Evolutionary conservation across 2,888 invertebrate species (phyloP).

Genomic region (Lochmaea capreae): DNA sequence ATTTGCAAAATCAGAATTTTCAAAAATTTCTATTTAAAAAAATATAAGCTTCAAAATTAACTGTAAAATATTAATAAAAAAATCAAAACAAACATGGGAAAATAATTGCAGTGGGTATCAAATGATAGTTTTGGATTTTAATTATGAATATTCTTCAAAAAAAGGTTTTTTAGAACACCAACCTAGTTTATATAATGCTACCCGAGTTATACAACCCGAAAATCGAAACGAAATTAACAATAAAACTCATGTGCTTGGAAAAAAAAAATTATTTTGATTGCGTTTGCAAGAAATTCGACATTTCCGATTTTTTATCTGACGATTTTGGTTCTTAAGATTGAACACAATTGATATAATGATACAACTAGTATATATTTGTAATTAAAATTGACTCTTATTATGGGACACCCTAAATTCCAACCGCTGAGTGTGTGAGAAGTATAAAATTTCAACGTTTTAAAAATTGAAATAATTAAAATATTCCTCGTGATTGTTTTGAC

Average conservation of each 20-base stretch:
- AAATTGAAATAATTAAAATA: background rate
- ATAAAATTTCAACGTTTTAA: background rate
- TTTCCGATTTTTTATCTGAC: too few species aligned
- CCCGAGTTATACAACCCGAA: too few species aligned
- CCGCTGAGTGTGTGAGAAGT: background rate
- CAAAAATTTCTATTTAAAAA: background rate
- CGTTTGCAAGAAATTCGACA: too few species aligned
- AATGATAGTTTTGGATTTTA: background rate
- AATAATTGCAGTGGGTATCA: background rate
- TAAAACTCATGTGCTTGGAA: too few species aligned
- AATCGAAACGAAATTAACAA: too few species aligned
- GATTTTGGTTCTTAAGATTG: too few species aligned
- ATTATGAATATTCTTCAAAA: too few species aligned
- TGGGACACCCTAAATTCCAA: background rate
- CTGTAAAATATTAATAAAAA: background rate
- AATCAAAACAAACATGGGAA: constrained; percentile 4
- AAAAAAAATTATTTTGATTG: too few species aligned
- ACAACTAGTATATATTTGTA: too few species aligned
- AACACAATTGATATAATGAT: too few species aligned
- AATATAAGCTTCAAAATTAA: background rate
- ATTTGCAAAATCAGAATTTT: background rate
- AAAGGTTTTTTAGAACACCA: background rate
- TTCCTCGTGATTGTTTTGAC: constrained; percentile 3
- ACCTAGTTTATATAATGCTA: too few species aligned
- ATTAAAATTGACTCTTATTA: background rate